Evolutionary conservation across 2,888 invertebrate genomes (phyloP).

Genomic region (Thecophora atra): DNA sequence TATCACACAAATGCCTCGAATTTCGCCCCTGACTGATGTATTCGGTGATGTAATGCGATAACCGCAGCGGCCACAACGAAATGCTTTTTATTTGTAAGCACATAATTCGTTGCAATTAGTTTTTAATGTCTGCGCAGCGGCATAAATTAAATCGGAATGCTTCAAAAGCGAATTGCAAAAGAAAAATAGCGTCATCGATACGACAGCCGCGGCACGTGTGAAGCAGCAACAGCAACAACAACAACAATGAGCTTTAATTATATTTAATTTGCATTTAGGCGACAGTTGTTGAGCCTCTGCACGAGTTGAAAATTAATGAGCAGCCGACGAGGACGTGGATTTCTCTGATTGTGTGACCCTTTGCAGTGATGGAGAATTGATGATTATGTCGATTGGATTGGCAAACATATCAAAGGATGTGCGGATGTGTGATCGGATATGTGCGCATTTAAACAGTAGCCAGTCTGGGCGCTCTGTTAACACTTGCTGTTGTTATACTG

Average conservation of each 20-base stretch:
- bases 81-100: not conserved
- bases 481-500: constrained; percentile 1
- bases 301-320: constrained; percentile 10
- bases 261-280: constrained; percentile 24
- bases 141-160: not conserved
- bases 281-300: constrained; percentile 3
- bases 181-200: not conserved
- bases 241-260: constrained; percentile 22
- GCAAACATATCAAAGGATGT: not conserved
- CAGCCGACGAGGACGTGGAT: not conserved
- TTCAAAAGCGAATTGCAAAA: not conserved
- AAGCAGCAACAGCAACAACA: not conserved
- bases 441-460: not conserved
- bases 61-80: not conserved
- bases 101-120: not conserved
- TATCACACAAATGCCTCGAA: not conserved
- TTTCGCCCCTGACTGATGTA: too few relatives aligned
- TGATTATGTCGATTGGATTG: constrained; percentile 23
- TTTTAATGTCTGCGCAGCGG: not conserved
- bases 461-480: not conserved
- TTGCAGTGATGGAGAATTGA: constrained; percentile 10
- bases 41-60: constrained; percentile 1
- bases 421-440: not conserved
- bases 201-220: not conserved
- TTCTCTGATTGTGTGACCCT: too few relatives aligned